Conservation (phyloP, 2,888 invertebrate genomes). For the Cetonia aurata region DNA sequence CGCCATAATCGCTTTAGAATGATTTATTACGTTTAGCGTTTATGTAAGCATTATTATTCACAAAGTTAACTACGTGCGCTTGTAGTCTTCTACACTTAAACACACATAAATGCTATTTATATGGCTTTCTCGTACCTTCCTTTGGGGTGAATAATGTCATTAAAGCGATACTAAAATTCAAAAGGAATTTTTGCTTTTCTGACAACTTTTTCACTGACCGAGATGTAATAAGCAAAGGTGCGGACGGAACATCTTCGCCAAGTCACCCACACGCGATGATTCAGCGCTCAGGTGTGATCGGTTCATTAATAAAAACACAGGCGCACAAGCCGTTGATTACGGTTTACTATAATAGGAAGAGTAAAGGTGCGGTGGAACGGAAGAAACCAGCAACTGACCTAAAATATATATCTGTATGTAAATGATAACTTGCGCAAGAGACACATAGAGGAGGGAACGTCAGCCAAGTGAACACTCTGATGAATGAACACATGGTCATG, state of each 20-base stretch:
- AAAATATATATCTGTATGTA: conserved; percentile 60
- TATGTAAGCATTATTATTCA: no score
- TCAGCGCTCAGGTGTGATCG: conserved; percentile 65
- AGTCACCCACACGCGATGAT: conserved; percentile 57
- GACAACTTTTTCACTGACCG: conserved; percentile 1
- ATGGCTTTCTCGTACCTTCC: no score
- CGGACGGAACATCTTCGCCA: conserved; percentile 48
- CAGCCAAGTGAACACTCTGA: conserved; percentile 53
- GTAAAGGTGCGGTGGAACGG: conserved; percentile 62
- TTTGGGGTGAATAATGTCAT: no score
- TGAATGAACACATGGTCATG: conserved; percentile 64
- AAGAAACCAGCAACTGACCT: conserved; percentile 60
- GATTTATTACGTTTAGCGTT: no score
- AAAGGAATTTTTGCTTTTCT: no score
- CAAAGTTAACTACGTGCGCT: no score
- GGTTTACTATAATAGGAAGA: conserved; percentile 66
- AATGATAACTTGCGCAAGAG: conserved; percentile 57
- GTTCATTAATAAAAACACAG: conserved; percentile 66
- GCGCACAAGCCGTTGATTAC: conserved; percentile 64
- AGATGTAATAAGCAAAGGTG: conserved; percentile 22
- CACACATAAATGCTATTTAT: no score
- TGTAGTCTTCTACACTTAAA: no score
- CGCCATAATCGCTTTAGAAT: no score
- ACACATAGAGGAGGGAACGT: conserved; percentile 50
- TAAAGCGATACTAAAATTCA: no score